Evolutionary conservation across 2,888 invertebrate genomes (phyloP).

Genomic region (Agrotis clavis): DNA sequence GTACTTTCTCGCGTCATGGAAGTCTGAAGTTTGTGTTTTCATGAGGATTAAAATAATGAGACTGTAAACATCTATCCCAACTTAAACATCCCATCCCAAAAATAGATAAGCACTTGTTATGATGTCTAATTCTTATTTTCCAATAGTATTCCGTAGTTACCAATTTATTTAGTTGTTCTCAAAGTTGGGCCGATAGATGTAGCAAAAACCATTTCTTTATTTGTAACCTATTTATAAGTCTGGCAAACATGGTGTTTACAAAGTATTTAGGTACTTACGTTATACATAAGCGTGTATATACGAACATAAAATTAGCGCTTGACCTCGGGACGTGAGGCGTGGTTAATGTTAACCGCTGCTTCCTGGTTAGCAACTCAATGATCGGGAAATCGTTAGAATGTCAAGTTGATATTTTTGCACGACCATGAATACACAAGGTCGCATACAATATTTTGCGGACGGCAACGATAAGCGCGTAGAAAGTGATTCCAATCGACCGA

Average conservation of each 20-base stretch:
- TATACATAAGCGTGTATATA: slow-evolving; percentile 44
- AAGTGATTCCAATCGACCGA: slow-evolving; percentile 86
- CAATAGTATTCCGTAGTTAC: neutral
- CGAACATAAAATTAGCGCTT: slow-evolving; percentile 70
- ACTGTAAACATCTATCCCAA: neutral
- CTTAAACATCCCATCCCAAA: neutral
- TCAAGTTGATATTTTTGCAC: slow-evolving; percentile 90
- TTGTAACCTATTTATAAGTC: slow-evolving; percentile 25
- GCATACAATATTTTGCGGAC: slow-evolving; percentile 81
- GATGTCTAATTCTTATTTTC: neutral
- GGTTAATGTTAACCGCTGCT: slow-evolving; percentile 85
- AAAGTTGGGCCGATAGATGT: slow-evolving; percentile 4
- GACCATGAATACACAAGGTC: slow-evolving; percentile 89
- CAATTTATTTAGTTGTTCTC: neutral
- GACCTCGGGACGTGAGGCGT: slow-evolving; percentile 81
- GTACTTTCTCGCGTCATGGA: slow-evolving; percentile 46
- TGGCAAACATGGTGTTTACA: slow-evolving; percentile 51
- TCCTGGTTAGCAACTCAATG: slow-evolving; percentile 88
- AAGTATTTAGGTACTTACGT: slow-evolving; percentile 38
- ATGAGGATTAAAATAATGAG: neutral
- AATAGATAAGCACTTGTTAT: neutral
- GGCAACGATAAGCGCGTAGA: slow-evolving; percentile 85
- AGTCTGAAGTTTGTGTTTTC: slow-evolving; percentile 20
- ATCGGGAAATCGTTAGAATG: slow-evolving; percentile 90
- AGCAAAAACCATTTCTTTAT: slow-evolving; percentile 2